Evolutionary conservation across 1,140 invertebrate genomes (phyloP).

Genomic region (Danaus plexippus): DNA sequence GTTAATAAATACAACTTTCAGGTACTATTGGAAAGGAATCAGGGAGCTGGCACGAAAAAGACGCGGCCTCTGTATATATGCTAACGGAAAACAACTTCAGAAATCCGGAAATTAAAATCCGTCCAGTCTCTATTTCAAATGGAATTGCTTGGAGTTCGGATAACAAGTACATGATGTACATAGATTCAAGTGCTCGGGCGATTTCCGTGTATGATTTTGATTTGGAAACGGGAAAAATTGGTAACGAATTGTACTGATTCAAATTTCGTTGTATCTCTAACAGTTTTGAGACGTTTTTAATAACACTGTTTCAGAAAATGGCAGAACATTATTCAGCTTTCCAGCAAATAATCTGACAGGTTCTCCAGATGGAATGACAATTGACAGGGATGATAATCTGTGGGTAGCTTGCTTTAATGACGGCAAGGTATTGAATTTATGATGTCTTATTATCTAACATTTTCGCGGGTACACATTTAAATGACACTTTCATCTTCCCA

Average conservation of each 20-base stretch:
- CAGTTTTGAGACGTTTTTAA: not conserved
- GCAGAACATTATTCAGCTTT: conserved; percentile 70
- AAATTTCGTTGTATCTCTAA: conserved; percentile 8
- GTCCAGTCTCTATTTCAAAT: conserved; percentile 79
- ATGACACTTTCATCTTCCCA: no score
- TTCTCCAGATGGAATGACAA: conserved; percentile 83
- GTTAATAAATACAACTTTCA: conserved; percentile 19
- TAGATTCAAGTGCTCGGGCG: conserved; percentile 79
- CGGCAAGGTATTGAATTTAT: conserved; percentile 27
- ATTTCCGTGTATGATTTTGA: conserved; percentile 85
- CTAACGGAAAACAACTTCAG: conserved; percentile 44
- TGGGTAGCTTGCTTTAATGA: conserved; percentile 77
- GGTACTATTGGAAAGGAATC: conserved; percentile 67
- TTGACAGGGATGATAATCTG: conserved; percentile 79
- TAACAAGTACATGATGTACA: conserved; percentile 83
- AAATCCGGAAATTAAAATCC: conserved; percentile 42
- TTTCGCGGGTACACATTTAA: no score
- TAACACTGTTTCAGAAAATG: conserved; percentile 49
- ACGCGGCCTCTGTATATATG: conserved; percentile 58
- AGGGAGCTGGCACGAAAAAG: conserved; percentile 32
- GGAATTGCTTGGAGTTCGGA: conserved; percentile 86
- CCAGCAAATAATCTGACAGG: conserved; percentile 70
- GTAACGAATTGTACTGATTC: conserved; percentile 69
- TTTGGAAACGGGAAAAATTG: conserved; percentile 74
- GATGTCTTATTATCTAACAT: not conserved